Conservation (phyloP, 2,888 invertebrate genomes). For the Tanytarsus gracilentus region DNA sequence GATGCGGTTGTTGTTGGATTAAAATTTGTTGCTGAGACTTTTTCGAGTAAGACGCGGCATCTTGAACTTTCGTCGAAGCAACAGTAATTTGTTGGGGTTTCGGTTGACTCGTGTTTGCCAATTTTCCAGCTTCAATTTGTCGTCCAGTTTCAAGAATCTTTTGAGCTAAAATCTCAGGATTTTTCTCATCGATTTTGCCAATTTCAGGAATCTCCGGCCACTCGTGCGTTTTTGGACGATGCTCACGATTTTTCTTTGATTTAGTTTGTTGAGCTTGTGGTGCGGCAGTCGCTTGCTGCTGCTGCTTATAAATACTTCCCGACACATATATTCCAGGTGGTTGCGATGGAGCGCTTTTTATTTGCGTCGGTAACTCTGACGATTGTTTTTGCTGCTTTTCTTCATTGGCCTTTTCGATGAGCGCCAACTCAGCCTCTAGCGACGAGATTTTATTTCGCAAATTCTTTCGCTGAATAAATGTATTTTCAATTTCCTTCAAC, state of each 20-base stretch:
- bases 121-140: conserved; percentile 78
- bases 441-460: conserved; percentile 71
- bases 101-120: conserved; percentile 34
- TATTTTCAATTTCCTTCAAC: conserved; percentile 76
- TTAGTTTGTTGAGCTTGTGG: conserved; percentile 36
- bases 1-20: neutral
- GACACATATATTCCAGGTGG: conserved; percentile 27
- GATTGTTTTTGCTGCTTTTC: conserved; percentile 49
- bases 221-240: conserved; percentile 73
- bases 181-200: conserved; percentile 84
- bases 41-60: neutral
- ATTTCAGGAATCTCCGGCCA: conserved; percentile 88
- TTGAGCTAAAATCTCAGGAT: conserved; percentile 80
- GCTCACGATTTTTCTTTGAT: conserved; percentile 58
- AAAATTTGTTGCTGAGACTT: neutral
- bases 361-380: conserved; percentile 33
- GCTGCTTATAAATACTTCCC: conserved; percentile 35
- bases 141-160: conserved; percentile 84
- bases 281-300: neutral
- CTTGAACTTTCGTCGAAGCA: conserved; percentile 30
- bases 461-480: conserved; percentile 72
- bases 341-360: conserved; percentile 34
- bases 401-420: conserved; percentile 62
- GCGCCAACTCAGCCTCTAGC: conserved; percentile 67
- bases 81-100: conserved; percentile 25